Conservation (phyloP, 92 coral and sea anemone species). For the Bergia sp. region DNA sequence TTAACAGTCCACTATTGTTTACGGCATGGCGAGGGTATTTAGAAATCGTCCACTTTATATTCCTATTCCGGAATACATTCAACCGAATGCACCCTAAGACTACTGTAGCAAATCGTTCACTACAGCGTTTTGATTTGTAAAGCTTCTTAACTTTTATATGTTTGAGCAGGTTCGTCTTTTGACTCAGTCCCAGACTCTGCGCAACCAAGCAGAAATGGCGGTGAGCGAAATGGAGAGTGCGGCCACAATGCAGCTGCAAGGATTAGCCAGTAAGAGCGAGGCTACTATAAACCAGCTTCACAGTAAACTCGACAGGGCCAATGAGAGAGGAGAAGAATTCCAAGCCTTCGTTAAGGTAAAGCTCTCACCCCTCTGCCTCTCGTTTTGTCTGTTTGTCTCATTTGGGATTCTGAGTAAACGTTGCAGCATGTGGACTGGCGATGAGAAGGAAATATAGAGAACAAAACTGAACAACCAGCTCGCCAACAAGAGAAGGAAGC, state of each 20-base stretch:
- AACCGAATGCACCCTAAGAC: no score
- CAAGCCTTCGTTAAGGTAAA: slow-evolving; percentile 80
- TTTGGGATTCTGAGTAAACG: background rate
- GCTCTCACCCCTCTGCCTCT: no score
- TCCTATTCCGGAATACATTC: no score
- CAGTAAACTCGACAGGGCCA: slow-evolving; percentile 71
- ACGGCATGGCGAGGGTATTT: no score
- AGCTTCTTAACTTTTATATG: background rate
- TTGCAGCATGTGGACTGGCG: background rate
- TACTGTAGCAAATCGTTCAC: background rate
- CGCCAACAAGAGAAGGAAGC: no score
- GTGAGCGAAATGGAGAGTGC: slow-evolving; percentile 97
- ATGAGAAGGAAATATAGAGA: no score
- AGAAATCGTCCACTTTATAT: no score
- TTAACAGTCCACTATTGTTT: no score
- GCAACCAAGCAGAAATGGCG: slow-evolving; percentile 91
- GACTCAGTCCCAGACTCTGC: slow-evolving; percentile 80
- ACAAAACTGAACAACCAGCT: no score
- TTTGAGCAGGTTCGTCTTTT: slow-evolving; percentile 64
- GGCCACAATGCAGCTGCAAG: slow-evolving; percentile 91
- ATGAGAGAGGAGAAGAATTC: slow-evolving; percentile 83
- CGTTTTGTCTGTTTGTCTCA: no score
- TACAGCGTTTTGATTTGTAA: background rate
- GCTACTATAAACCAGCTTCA: slow-evolving; percentile 77
- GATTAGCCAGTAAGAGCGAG: slow-evolving; percentile 94